phyloP scores from a whole-genome alignment of 2,797 vertebrate species.

The Melanotaenia maccullochi region DNA sequence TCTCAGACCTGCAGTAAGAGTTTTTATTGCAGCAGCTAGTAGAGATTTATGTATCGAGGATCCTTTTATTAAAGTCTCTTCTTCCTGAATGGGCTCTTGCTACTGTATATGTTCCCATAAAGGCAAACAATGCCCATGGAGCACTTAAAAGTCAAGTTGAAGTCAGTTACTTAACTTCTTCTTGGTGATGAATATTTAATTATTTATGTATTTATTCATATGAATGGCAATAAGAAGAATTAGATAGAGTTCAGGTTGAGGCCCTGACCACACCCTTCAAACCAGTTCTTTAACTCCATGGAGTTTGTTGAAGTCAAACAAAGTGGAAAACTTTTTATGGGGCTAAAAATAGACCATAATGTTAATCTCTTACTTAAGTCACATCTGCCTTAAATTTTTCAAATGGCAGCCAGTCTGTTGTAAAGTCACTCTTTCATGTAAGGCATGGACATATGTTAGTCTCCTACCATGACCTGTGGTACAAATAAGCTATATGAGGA shows the following conservation, averaged over 20 bases:
- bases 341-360: not conserved
- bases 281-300: not conserved
- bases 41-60: constrained; percentile 37
- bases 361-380: not conserved
- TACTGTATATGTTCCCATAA: constrained; percentile 21
- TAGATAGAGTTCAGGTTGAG: not conserved
- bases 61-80: constrained; percentile 14
- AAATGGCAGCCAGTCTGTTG: not conserved
- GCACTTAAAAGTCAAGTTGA: constrained; percentile 1
- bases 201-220: not conserved
- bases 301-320: not conserved
- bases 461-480: not conserved
- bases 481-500: not conserved
- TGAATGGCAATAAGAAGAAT: not conserved
- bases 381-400: not conserved
- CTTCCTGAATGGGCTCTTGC: constrained; percentile 14
- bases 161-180: not conserved
- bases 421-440: not conserved
- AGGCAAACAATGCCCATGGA: constrained; percentile 5
- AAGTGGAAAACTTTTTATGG: not conserved
- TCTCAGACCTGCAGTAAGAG: constrained; percentile 32
- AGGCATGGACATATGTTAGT: not conserved
- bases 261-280: not conserved
- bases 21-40: constrained; percentile 44
- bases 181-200: not conserved